Evolutionary conservation across 1,140 invertebrate genomes (phyloP).

Genomic region (Schlechtendalia chinensis): DNA sequence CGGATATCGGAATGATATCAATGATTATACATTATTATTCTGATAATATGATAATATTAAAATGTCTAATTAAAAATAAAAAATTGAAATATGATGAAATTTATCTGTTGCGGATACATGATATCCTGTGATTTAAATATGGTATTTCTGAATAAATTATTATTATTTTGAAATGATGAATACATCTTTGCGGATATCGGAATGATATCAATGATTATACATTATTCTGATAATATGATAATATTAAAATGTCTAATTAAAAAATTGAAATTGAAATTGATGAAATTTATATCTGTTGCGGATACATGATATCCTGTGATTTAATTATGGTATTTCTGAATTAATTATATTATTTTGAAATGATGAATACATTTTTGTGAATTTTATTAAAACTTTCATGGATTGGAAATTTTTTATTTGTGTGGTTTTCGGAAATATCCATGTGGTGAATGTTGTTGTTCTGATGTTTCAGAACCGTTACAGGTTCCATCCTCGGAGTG

Average conservation of each 20-base stretch:
- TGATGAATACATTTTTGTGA: too few relatives aligned
- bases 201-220: slow-evolving; percentile 33
- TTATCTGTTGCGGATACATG: slow-evolving; percentile 34
- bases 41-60: neutral
- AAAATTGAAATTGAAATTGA: neutral
- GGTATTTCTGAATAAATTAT: neutral
- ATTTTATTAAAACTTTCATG: too few relatives aligned
- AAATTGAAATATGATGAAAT: neutral
- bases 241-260: too few relatives aligned
- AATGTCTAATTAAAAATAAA: too few relatives aligned
- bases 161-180: slow-evolving; percentile 16
- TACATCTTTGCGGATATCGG: slow-evolving; percentile 45
- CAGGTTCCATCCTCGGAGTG: too few relatives aligned
- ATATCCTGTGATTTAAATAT: neutral
- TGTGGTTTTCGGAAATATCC: too few relatives aligned
- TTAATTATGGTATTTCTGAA: too few relatives aligned
- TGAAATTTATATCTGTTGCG: slow-evolving; percentile 22
- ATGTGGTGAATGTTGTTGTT: too few relatives aligned
- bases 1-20: slow-evolving; percentile 24
- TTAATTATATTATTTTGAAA: too few relatives aligned
- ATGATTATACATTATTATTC: neutral
- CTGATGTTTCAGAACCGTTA: too few relatives aligned
- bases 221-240: slow-evolving; percentile 9
- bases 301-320: slow-evolving; percentile 29
- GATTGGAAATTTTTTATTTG: too few relatives aligned